Conservation (phyloP, 2,888 invertebrate species). For the Carterocephalus palaemon region DNA sequence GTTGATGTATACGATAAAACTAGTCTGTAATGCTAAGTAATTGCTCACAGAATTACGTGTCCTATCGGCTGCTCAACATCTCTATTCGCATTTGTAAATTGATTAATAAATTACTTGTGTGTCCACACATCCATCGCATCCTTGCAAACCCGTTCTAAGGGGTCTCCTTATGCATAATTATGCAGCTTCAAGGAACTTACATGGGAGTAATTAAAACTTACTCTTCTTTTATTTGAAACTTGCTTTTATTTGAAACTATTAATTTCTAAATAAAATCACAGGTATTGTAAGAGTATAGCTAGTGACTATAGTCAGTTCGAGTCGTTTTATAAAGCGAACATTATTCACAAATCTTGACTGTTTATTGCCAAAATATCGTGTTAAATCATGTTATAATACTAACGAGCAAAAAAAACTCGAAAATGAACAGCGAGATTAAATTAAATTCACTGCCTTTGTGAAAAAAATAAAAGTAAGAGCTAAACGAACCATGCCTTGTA, state of each 20-base stretch:
- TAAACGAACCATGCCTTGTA: too few relatives aligned
- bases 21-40: conserved; percentile 23
- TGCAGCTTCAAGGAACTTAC: too few relatives aligned
- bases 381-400: too few relatives aligned
- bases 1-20: conserved; percentile 20
- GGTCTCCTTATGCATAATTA: conserved; percentile 11
- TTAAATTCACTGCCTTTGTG: too few relatives aligned
- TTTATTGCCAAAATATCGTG: too few relatives aligned
- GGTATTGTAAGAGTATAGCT: too few relatives aligned
- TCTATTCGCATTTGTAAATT: conserved; percentile 24
- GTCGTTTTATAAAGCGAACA: too few relatives aligned
- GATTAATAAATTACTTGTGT: conserved; percentile 26
- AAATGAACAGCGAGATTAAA: too few relatives aligned
- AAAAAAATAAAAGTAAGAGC: too few relatives aligned
- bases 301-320: too few relatives aligned
- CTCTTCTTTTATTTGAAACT: neutral
- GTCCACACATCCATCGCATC: conserved; percentile 24
- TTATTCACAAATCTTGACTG: too few relatives aligned
- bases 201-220: conserved; percentile 12
- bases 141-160: conserved; percentile 6
- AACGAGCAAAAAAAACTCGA: too few relatives aligned
- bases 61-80: conserved; percentile 17
- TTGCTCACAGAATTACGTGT: conserved; percentile 11
- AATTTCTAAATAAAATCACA: conserved; percentile 1
- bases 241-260: conserved; percentile 6